phyloP scores from a whole-genome alignment of 2,113 vertebrate genomes.

The Solea senegalensis region DNA sequence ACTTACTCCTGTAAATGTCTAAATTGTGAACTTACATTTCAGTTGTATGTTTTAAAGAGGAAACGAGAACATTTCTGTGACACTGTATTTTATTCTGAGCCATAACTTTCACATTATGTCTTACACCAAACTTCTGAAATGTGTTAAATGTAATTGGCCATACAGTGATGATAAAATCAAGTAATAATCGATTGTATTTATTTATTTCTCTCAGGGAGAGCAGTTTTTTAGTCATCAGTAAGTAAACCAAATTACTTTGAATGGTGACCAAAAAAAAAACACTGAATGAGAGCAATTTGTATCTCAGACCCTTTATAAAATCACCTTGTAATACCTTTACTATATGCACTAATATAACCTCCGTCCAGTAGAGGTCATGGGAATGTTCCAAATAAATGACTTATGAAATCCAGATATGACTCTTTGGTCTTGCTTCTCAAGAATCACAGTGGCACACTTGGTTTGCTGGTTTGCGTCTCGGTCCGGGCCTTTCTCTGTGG shows the following conservation, averaged over 20 bases:
- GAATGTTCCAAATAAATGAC: slow-evolving; percentile 71
- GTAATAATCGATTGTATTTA: slow-evolving; percentile 20
- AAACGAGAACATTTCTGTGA: slow-evolving; percentile 47
- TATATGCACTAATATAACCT: slow-evolving; percentile 74
- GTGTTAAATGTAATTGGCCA: slow-evolving; percentile 26
- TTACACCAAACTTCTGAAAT: slow-evolving; percentile 51
- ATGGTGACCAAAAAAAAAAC: slow-evolving; percentile 19
- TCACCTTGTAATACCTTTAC: slow-evolving; percentile 38
- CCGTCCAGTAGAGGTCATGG: slow-evolving; percentile 61
- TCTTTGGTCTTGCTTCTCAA: not conserved
- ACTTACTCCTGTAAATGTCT: slow-evolving; percentile 46
- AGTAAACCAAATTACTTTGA: slow-evolving; percentile 44
- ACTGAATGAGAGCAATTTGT: slow-evolving; percentile 55
- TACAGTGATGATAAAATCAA: slow-evolving; percentile 13
- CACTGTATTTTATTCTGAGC: slow-evolving; percentile 67
- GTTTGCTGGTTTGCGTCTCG: too few relatives aligned
- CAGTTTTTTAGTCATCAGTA: slow-evolving; percentile 29
- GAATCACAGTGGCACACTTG: too few relatives aligned
- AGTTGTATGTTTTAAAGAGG: slow-evolving; percentile 51
- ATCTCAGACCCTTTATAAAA: slow-evolving; percentile 38
- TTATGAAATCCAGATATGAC: slow-evolving; percentile 30
- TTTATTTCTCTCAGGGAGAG: slow-evolving; percentile 40
- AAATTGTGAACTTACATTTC: slow-evolving; percentile 47
- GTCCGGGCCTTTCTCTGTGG: too few relatives aligned
- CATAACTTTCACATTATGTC: slow-evolving; percentile 54